Base-by-base conservation (phyloP, 2,113 vertebrate genomes). In the Osmerus mordax region DNA sequence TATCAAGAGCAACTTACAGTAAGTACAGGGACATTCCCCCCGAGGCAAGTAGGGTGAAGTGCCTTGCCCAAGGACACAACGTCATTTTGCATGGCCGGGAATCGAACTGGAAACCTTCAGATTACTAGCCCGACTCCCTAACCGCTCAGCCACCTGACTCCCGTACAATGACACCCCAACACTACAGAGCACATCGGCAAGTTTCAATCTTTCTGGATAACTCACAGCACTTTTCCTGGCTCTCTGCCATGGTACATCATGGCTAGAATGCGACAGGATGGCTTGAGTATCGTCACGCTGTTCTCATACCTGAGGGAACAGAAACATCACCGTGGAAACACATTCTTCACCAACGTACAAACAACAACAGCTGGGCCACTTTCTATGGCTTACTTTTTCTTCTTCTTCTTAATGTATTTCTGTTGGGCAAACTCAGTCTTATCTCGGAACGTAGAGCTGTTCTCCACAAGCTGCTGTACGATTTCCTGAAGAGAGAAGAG, bases 401-500 rank as follows among this genome's bases (percentile, higher is more conserved):
- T 98, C 90, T 99, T 99, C 93, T 98, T 99, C 93, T 99, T 98
- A 83, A 99, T 98, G 90, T 99, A 99, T 86, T 99, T 99, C 78
- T 95, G 93, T 89, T 99, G 97, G 70, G 97, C 93, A 88, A 97
- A 99, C 85, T 94, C 95, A 14, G 97, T 99, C 90, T 99, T 99
- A 90, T 95, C 95, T 82, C 90, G 91, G 82, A 99, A 99, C 0
- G 97, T 98, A 56, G 96, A 92, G 81, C 97, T 99, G 92, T 98
- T 98, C 78, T 98, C 95, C 89, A 99, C 94, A 29, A 99, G 93
- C 75, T 97, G 94, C 64, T 98, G 94, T 81, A 99, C 93, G 86
- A 99, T 99, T 92, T 98, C 97, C 97, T 99, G 85, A 15, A 52
- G 29, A 60, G 7, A 55, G 87, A 73, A 81, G 64, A 81, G 64